Base-by-base conservation (phyloP, 2,888 invertebrate genomes). In the Artemia sinica region DNA sequence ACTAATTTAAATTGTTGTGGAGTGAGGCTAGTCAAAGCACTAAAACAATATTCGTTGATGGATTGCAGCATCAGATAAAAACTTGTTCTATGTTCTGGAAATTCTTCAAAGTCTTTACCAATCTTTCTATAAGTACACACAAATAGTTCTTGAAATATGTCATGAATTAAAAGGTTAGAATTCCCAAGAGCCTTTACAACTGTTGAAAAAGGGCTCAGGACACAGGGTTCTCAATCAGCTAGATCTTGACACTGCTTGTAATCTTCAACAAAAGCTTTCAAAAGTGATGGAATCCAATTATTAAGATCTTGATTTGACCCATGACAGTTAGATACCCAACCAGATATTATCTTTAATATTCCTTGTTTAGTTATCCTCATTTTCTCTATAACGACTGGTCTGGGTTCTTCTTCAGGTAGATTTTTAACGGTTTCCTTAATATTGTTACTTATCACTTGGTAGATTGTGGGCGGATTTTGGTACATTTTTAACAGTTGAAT, bases 291-390 rank as follows among this genome's bases (percentile, higher is more conserved):
- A 77, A 98, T 95, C 79, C 98, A 97, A 78, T 92, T 96, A 74
- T 96, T 95, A 80, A 96, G 84, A 67, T 97, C 83, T 75, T 73
- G 49, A 12, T 84, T 85, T 76, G 89, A 87, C 80, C 97, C 95
- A 74, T 84, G 88, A 66, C 95, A 91, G 73, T 89, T 84, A 69
- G 88, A 88, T 72, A 98, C 91, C 97, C 97, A 98, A 77, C 91
- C 89, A 6, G 95, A 91, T 76, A 98, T 95, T 74, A 98, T 83
- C 79, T 94, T 96, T 68, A 98, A 81, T 0, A 95, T 95, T 82
- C 98, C 98, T 78, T 96, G 96, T 78, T 97, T 98, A 65, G 97
- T 95, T 72, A 95, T 93, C 75, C 96, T 84, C 96, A 98, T 98
- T 75, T 89, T 89, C 79, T 96, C 94, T 73, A 98, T 96, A 70